A percentile compares a stretch with the other conserved stretches of the same genome.
These are phyloP conservation scores for Atta colombica DNA, from an alignment of 1,140 invertebrate genomes.

Conservation along the genomic window DNA sequence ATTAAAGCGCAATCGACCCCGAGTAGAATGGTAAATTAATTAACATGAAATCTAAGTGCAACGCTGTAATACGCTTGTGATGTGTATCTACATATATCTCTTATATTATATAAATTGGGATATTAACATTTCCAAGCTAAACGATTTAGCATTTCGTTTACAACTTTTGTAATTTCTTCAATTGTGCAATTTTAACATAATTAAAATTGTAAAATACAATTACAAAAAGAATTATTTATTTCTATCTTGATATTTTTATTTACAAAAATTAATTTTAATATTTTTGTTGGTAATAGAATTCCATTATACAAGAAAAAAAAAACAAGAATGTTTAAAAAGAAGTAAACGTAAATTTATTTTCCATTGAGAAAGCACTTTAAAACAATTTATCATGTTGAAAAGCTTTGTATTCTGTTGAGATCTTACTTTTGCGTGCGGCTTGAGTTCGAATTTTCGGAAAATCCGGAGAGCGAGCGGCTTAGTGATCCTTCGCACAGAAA, in stretches of 20 bases:
- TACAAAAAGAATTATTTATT: not conserved
- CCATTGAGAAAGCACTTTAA: not conserved
- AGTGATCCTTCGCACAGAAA: constrained; percentile 39
- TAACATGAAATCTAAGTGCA: constrained; percentile 8
- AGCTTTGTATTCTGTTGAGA: constrained; percentile 5
- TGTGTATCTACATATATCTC: not conserved
- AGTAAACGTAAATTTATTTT: not conserved
- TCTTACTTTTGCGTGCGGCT: constrained; percentile 26
- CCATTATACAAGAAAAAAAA: not conserved
- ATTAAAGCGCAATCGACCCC: constrained; percentile 13
- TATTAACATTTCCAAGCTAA: constrained; percentile 1
- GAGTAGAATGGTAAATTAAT: constrained; percentile 36
- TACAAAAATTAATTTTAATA: not conserved
- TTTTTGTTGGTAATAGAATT: not conserved
- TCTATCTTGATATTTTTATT: not conserved
- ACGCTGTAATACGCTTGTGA: not conserved
- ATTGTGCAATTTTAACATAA: constrained; percentile 9
- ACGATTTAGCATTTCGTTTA: not conserved
- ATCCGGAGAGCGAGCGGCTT: constrained; percentile 52
- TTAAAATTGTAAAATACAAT: not conserved
- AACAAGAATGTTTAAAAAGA: not conserved
- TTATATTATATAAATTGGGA: not conserved
- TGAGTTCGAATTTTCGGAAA: constrained; percentile 40
- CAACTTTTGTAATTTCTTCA: not conserved
- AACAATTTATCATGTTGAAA: not conserved